Base-by-base conservation (phyloP, 2,797 vertebrate genomes). In the Sebastes diploproa region DNA sequence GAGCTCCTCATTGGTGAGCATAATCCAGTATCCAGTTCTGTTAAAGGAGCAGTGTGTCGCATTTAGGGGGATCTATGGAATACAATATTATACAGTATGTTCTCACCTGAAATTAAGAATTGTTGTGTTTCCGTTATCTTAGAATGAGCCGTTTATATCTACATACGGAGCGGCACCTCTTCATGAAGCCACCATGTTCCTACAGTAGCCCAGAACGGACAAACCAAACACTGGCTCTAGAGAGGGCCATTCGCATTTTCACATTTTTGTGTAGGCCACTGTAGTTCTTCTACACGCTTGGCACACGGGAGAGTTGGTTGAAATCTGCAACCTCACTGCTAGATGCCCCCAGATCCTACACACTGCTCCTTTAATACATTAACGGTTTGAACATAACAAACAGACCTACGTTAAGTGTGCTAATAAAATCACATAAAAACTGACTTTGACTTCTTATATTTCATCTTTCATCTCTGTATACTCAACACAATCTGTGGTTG, bases 241-340 rank as follows among this genome's bases (percentile, higher is more conserved):
- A 42, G 13, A 42, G 38, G 42, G 16, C 42, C 42, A 46, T 46
- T 46, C 46, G 0, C 3, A 0, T 50, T 20, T 50, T 50, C 18
- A 18, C 42, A 7, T 46, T 0, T 46, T 46, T 46, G 46, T 20
- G 46, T 50, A 20, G 0, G 46, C 7, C 46, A 50, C 46, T 7
- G 18, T 50, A 50, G 46, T 20, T 50, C 46, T 50, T 18, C 16
- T 8, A 50, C 46, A 50, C 2, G 18, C 20, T 54, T 22, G 20
- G 18, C 50, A 54, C 20, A 54, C 2, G 7, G 50, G 50, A 54
- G 20, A 54, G 18, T 52, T 52, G 2, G 50, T 52, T 52, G 18
- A 20, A 52, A 52, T 52, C 50, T 52, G 8, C 50, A 52, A 52
- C 50, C 50, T 52, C 50, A n/a, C 8, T 0, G 20, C 38, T 18